These are phyloP conservation scores for Potorous gilbertii DNA, from an alignment of 2,797 vertebrate genomes.

Conservation along the genomic window DNA sequence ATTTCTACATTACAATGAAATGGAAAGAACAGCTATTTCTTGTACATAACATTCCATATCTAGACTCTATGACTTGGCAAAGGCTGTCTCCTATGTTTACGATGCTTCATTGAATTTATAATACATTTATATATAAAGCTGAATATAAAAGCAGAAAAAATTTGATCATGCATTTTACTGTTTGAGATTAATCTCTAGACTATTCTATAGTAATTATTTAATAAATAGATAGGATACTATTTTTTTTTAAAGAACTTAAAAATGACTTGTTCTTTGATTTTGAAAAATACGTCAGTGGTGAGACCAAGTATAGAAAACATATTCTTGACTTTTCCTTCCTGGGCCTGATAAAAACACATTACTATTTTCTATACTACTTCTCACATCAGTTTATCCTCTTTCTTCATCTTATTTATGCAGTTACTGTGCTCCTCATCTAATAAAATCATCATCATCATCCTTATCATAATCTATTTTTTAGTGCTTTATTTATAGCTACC, in stretches of 20 bases:
- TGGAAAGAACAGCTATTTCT: not conserved
- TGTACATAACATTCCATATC: not conserved
- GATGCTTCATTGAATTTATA: not conserved
- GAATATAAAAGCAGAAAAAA: not conserved
- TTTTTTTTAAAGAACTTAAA: not conserved
- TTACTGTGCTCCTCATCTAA: constrained; percentile 47
- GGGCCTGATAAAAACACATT: not conserved
- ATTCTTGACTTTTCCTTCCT: not conserved
- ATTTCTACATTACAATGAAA: not conserved
- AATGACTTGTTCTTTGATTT: not conserved
- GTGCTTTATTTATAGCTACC: constrained; percentile 61
- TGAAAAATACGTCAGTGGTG: not conserved
- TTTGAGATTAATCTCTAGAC: not conserved
- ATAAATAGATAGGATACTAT: not conserved
- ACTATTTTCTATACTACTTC: not conserved
- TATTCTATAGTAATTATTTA: not conserved
- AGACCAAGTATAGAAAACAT: not conserved
- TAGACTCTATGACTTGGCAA: not conserved
- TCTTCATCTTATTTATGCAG: constrained; percentile 21
- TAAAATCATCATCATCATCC: constrained; percentile 58
- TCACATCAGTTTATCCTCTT: not conserved
- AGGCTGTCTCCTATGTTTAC: not conserved
- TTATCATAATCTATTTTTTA: constrained; percentile 60
- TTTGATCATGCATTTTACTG: not conserved
- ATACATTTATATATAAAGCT: not conserved